A percentile compares a stretch with the other conserved stretches of the same genome.
phyloP scores from a whole-genome alignment of 2,888 invertebrate genomes.

The Lasioglossum villosulum region DNA sequence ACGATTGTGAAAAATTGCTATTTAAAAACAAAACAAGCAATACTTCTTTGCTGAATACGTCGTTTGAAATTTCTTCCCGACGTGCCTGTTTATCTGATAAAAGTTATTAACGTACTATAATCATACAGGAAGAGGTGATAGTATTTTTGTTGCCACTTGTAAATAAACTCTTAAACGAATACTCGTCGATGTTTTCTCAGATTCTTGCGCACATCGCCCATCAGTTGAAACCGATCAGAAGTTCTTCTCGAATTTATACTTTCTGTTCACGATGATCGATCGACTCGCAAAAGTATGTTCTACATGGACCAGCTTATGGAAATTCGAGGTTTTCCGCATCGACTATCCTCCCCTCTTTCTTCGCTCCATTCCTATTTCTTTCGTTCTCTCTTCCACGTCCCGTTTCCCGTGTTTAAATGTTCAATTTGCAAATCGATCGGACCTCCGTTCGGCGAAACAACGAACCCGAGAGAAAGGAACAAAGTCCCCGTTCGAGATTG shows the following conservation, averaged over 20 bases:
- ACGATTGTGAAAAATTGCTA: conserved; percentile 55
- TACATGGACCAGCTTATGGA: background rate
- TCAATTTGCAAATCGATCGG: background rate
- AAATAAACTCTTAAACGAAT: conserved; percentile 65
- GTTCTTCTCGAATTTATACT: background rate
- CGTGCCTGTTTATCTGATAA: conserved; percentile 62
- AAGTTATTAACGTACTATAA: conserved; percentile 65
- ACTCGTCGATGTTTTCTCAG: conserved; percentile 2
- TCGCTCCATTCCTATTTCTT: background rate
- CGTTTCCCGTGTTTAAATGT: background rate
- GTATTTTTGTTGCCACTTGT: conserved; percentile 68
- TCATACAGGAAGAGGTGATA: conserved; percentile 65
- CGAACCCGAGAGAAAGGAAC: background rate
- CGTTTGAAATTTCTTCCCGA: conserved; percentile 60
- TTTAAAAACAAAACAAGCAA: conserved; percentile 49
- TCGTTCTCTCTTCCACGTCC: background rate
- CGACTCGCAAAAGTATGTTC: background rate
- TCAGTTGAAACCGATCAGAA: background rate
- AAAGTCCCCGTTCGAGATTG: conserved; percentile 2
- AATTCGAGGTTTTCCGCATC: background rate
- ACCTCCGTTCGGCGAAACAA: background rate
- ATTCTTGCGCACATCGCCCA: background rate
- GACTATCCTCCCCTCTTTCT: background rate
- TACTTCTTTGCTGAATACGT: conserved; percentile 56
- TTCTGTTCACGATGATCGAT: background rate